These are phyloP conservation scores for Ligdia adustata DNA, from an alignment of 2,888 invertebrate genomes.

Conservation along the genomic window DNA sequence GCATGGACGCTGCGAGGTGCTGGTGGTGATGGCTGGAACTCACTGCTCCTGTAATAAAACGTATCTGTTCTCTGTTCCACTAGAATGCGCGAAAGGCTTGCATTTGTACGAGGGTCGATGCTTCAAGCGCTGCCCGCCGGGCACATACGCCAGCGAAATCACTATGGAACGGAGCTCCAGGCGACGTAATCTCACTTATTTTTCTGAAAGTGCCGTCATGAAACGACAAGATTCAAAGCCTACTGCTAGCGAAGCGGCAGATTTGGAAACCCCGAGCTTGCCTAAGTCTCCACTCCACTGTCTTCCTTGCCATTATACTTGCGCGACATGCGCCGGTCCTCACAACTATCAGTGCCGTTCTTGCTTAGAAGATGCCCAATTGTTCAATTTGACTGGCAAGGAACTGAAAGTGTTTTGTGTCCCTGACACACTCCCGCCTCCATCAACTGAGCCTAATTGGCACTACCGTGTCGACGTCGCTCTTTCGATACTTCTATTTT, in stretches of 20 bases:
- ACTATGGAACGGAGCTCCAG: constrained; percentile 66
- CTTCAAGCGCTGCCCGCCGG: constrained; percentile 82
- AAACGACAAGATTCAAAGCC: constrained; percentile 59
- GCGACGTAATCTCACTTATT: constrained; percentile 69
- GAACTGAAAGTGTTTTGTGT: constrained; percentile 79
- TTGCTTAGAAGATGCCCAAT: constrained; percentile 87
- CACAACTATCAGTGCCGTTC: constrained; percentile 87
- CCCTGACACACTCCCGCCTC: constrained; percentile 69
- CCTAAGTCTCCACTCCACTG: constrained; percentile 76
- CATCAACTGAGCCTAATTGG: constrained; percentile 72
- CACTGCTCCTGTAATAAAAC: constrained; percentile 61
- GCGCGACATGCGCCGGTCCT: constrained; percentile 87
- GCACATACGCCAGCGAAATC: constrained; percentile 74
- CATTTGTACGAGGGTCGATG: constrained; percentile 86
- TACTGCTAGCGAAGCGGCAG: constrained; percentile 62
- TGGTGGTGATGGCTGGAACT: constrained; percentile 70
- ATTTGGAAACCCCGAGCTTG: constrained; percentile 51
- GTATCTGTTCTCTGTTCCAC: constrained; percentile 75
- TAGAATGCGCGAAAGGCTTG: constrained; percentile 87
- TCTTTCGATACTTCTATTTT: constrained; percentile 61
- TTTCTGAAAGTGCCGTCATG: constrained; percentile 54
- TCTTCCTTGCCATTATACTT: constrained; percentile 89
- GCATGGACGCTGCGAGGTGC: constrained; percentile 79
- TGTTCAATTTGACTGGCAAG: constrained; percentile 68
- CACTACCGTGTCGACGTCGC: constrained; percentile 72